Conservation (phyloP, 53 echinoderm and acorn worm genomes). For the Crossaster papposus region DNA sequence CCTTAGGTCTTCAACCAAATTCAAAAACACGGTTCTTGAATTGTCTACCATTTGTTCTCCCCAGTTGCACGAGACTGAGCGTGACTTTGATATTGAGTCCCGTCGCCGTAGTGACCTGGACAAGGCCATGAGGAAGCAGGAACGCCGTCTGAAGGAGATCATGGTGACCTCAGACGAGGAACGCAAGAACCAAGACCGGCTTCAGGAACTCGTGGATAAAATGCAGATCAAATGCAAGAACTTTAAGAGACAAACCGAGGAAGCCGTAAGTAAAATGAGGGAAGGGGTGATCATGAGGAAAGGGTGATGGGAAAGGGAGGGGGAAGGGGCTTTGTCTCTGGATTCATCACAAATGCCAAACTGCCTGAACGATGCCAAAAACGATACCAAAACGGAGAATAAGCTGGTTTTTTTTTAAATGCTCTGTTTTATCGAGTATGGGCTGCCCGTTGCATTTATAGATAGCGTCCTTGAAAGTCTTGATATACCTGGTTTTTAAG, state of each 20-base stretch:
- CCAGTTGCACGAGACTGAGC: constrained; percentile 88
- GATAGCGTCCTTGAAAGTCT: too few species aligned
- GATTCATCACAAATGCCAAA: too few species aligned
- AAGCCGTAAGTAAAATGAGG: constrained; percentile 77
- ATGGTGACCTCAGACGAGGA: constrained; percentile 83
- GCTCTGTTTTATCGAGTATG: too few species aligned
- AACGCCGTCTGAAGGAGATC: constrained; percentile 95
- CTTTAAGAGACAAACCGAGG: constrained; percentile 92
- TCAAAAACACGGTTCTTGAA: neutral
- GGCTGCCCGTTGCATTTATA: too few species aligned
- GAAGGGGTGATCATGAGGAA: too few species aligned
- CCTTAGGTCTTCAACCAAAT: neutral
- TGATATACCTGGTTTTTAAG: too few species aligned
- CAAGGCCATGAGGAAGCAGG: constrained; percentile 92
- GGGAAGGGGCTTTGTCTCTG: too few species aligned
- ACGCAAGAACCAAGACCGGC: constrained; percentile 86
- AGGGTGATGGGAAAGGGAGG: too few species aligned
- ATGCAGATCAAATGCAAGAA: constrained; percentile 80
- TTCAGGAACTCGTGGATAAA: constrained; percentile 89
- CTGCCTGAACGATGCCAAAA: too few species aligned
- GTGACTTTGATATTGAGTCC: constrained; percentile 77
- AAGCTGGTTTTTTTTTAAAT: too few species aligned
- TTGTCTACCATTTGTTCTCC: neutral
- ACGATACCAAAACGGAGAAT: too few species aligned
- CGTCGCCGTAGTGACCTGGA: constrained; percentile 95